Percentiles rank a stretch among this genome's conserved stretches.
phyloP scores from a whole-genome alignment of 2,113 vertebrate genomes.

The Anthoscopus minutus region DNA sequence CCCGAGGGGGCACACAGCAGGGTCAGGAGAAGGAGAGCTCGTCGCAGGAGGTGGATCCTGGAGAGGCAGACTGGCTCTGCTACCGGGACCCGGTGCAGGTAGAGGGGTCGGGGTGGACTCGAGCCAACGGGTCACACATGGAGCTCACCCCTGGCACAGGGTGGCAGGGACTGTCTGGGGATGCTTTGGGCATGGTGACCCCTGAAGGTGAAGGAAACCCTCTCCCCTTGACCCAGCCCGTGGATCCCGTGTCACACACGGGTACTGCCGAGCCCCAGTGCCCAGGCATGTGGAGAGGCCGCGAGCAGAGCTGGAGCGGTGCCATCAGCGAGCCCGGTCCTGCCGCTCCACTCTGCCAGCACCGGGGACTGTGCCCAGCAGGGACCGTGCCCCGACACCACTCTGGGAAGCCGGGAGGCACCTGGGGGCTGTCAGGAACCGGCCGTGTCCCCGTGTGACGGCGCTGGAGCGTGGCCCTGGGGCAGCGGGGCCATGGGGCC shows the following conservation, averaged over 20 bases:
- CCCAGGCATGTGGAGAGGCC: accelerated
- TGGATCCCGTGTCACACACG: accelerated
- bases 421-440: not conserved
- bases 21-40: not conserved
- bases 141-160: accelerated
- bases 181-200: not conserved
- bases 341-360: not conserved
- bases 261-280: not conserved
- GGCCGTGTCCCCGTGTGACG: accelerated
- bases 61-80: not conserved
- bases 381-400: not conserved
- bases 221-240: accelerated
- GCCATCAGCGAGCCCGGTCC: accelerated
- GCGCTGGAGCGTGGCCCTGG: not conserved
- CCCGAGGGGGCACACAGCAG: not conserved
- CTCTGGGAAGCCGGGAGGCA: not conserved
- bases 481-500: not conserved
- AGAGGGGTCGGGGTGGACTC: not conserved
- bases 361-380: not conserved
- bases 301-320: not conserved
- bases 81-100: accelerated
- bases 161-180: not conserved
- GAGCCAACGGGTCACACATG: accelerated
- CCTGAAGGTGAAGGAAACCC: not conserved
- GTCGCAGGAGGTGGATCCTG: not conserved